These are phyloP conservation scores for Triops cancriformis DNA, from an alignment of 1,140 invertebrate species.

Conservation along the genomic window DNA sequence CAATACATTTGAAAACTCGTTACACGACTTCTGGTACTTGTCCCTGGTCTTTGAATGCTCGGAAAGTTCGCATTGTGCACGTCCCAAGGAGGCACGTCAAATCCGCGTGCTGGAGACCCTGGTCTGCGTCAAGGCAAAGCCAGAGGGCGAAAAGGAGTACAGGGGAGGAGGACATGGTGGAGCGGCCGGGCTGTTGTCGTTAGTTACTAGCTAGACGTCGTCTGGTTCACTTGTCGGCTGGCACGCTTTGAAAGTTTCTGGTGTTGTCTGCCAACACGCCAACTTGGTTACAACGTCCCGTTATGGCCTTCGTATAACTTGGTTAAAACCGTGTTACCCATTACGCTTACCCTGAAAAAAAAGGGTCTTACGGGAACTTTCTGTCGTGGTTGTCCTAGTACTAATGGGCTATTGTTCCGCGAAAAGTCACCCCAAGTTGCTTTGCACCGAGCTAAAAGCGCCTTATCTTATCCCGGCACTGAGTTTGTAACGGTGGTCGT, in stretches of 20 bases:
- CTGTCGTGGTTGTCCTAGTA: not conserved
- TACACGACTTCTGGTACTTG: too few species aligned
- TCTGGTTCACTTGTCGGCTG: not conserved
- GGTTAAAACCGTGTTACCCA: not conserved
- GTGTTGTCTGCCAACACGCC: too few species aligned
- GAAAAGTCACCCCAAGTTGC: not conserved
- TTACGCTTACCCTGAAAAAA: not conserved
- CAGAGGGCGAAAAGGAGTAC: not conserved
- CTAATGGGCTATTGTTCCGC: not conserved
- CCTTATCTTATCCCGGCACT: not conserved
- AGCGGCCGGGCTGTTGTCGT: not conserved
- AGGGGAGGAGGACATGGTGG: not conserved
- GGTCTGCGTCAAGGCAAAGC: not conserved
- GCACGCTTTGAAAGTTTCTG: too few species aligned
- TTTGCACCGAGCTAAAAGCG: too few species aligned
- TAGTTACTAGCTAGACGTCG: not conserved
- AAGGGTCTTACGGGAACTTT: too few species aligned
- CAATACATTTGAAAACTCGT: too few species aligned
- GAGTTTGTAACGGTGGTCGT: not conserved
- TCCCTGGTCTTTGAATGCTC: not conserved
- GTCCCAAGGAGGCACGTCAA: not conserved
- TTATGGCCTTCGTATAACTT: not conserved
- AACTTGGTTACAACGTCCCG: not conserved
- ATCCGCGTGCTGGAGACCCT: not conserved
- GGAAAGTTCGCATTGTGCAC: not conserved